Base-by-base conservation (phyloP, 2,888 invertebrate genomes). In the Bursaphelenchus okinawaensis region DNA sequence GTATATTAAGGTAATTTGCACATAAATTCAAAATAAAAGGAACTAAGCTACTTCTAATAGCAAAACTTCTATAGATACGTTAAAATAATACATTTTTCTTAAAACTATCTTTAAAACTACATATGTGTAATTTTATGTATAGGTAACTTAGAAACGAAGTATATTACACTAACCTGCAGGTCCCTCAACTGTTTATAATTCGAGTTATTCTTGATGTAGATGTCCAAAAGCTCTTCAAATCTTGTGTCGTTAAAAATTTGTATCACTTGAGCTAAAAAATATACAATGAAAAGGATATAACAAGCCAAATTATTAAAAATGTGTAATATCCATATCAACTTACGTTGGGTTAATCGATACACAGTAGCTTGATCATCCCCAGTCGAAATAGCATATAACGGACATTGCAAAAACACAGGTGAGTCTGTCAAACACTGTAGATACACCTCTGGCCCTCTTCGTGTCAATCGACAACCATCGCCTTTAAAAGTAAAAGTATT, bases 361-460 rank as follows among this genome's bases (percentile, higher is more conserved):
- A 69, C 70, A 7, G 69, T 69, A 16, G 67, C 28, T 16, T 52
- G 60, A 26, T 69, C 67, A 27, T 69, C 69, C 16, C 52, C 52
- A 31, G 31, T 29, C 27, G 28, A 50, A 16, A 51, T 51, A 20
- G 69, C 69, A 52, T 71, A 71, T 19, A 69, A 50, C 20, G 69
- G 69, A 20, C 67, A 27, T 29, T 69, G 69, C 4, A 69, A 62
- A 29, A 69, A 69, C 19, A 69, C 68, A 8, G 69, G 66, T 0
- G 70, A 67, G n/a, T 71, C 70, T 7, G 66, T 64, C 8, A 71
- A 22, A 20, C 67, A 69, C 20, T 71, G 58, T 20, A 69, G 23
- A 23, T 55, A 54, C n/a, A 69, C 27, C 40, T 71, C 62, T 4
- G 31, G 66, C 16, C 56, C 65, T 7, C 52, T 40, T 19, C 16